These are phyloP conservation scores for Nemurella pictetii DNA, from an alignment of 2,888 invertebrate genomes.

Conservation along the genomic window DNA sequence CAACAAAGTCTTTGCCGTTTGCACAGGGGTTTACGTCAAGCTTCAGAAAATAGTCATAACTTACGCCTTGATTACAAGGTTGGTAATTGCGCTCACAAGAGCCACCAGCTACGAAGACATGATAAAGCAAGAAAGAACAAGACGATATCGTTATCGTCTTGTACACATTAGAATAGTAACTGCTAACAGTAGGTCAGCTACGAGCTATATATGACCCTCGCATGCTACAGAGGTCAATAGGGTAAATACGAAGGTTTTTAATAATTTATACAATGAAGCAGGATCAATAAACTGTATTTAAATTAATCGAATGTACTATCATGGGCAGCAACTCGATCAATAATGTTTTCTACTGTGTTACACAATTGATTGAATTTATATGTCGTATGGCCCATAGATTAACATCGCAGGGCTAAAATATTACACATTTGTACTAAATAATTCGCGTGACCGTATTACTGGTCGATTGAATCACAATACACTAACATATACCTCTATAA, in stretches of 20 bases:
- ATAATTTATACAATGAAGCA: conserved; percentile 11
- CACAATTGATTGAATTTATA: background rate
- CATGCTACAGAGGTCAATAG: background rate
- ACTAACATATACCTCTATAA: background rate
- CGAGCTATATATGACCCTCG: background rate
- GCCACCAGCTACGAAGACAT: background rate
- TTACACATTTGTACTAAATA: background rate
- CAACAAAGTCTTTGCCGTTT: no score
- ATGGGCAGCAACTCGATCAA: background rate
- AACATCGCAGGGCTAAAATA: background rate
- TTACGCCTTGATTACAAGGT: conserved; percentile 7
- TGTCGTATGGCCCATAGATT: background rate
- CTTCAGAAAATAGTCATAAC: background rate
- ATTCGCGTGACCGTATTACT: background rate
- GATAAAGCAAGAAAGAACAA: background rate
- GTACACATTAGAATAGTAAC: no score
- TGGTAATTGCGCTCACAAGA: background rate
- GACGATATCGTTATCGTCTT: background rate
- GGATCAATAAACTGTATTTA: conserved; percentile 12
- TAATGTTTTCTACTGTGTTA: background rate
- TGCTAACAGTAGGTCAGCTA: background rate
- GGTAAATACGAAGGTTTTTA: background rate
- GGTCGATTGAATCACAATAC: background rate
- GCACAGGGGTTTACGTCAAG: background rate
- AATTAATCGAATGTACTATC: conserved; percentile 1